These are phyloP conservation scores for Stenurella melanura DNA, from an alignment of 2,888 invertebrate genomes.

Conservation along the genomic window DNA sequence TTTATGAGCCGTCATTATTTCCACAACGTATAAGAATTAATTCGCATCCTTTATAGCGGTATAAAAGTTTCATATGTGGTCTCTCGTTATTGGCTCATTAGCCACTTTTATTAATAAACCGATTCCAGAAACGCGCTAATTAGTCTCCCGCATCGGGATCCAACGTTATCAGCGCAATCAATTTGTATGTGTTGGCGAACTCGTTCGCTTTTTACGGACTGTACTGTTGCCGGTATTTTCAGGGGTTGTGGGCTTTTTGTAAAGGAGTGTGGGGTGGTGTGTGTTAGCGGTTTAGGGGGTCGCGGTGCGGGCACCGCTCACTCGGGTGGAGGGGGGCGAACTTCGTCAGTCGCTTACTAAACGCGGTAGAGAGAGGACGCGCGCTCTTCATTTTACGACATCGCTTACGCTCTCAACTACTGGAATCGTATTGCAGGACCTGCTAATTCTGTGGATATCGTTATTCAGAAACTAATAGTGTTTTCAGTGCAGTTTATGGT, in stretches of 20 bases:
- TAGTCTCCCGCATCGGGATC: conserved; percentile 45
- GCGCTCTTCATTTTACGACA: conserved; percentile 40
- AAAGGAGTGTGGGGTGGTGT: conserved; percentile 67
- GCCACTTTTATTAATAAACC: conserved; percentile 60
- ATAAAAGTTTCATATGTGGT: conserved; percentile 55
- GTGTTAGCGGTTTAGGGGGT: conserved; percentile 71
- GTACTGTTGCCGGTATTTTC: conserved; percentile 68
- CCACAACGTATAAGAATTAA: conserved; percentile 43
- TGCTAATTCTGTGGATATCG: conserved; percentile 15
- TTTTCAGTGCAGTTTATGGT: conserved; percentile 27
- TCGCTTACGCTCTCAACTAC: conserved; percentile 11
- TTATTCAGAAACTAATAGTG: conserved; percentile 9
- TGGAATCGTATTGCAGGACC: background rate
- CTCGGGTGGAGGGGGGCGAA: conserved; percentile 52
- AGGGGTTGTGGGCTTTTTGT: conserved; percentile 72
- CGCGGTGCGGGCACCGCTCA: conserved; percentile 56
- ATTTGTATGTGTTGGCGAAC: conserved; percentile 54
- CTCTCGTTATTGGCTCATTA: conserved; percentile 57
- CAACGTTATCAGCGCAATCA: conserved; percentile 58
- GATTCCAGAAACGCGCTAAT: conserved; percentile 59
- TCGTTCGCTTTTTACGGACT: conserved; percentile 35
- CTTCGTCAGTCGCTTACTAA: conserved; percentile 68
- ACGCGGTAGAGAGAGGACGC: conserved; percentile 63
- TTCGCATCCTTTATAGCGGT: conserved; percentile 50
- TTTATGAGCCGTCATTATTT: conserved; percentile 37